Base-by-base conservation (phyloP, 2,797 vertebrate genomes). In the Pogonophryne albipinna region DNA sequence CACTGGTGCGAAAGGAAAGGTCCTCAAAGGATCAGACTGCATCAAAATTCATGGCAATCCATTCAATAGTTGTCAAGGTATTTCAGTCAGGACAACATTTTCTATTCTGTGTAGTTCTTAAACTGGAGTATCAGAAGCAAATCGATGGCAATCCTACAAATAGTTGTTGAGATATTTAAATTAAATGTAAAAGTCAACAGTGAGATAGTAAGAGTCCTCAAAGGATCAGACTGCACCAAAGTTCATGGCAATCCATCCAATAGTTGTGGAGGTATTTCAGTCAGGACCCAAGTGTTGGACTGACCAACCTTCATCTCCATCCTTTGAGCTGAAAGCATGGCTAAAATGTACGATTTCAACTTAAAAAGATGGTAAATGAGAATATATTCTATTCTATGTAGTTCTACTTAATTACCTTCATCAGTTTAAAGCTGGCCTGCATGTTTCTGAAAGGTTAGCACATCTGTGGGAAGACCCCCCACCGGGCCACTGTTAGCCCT, bases 401-500 rank as follows among this genome's bases (percentile, higher is more conserved):
- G 52, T 52, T 69, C 51, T 41, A 50, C n/a, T 41, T 61, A 52
- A 65, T 27, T 10, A 66, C 9, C 23, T 27, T 23, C 10, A 49
- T 17, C 14, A 57, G 46, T 6, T 3, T 15, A 23, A 46, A 10
- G 65, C 3, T 41, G 71, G 38, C 15, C 66, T 16, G 16, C 63
- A 58, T 79, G 51, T 63, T 57, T 42, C 61, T 75, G 75, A 73
- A 81, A 68, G 60, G 55, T 81, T 53, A 50, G 83, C 74, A 83
- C 75, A 76, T 78, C 73, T 77, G 78, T 69, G 79, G 74, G 71
- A 74, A 87, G 86, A 92, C 90, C 89, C 84, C 92, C 91, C 89
- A 87, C 71, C 19, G 44, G 85, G 80, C 70, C 70, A 6, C 41
- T 44, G 87, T 74, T 56, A 45, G 73, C 17, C 49, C 66, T 6